Conservation (phyloP, 2,113 vertebrate genomes). For the Ailurus styani region DNA sequence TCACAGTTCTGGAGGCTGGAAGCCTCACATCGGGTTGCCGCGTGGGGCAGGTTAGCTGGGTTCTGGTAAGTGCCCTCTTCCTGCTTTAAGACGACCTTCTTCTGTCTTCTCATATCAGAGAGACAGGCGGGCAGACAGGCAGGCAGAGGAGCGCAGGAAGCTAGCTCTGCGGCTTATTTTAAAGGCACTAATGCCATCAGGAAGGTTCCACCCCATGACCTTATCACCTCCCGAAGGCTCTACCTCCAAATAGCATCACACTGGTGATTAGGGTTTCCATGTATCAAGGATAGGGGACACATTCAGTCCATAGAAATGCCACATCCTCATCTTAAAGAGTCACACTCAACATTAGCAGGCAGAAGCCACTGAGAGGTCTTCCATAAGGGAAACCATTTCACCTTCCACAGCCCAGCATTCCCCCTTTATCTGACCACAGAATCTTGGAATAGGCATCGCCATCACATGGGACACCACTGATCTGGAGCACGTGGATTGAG, state of each 20-base stretch:
- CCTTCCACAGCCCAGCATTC: not conserved
- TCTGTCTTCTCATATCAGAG: not conserved
- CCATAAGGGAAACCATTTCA: not conserved
- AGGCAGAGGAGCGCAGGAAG: not conserved
- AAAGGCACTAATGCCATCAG: not conserved
- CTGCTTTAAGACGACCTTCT: not conserved
- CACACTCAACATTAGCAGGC: not conserved
- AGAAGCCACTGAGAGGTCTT: not conserved
- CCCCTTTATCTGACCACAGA: not conserved
- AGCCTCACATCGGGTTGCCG: not conserved
- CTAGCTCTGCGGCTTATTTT: not conserved
- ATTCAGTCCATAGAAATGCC: not conserved
- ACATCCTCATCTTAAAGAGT: not conserved
- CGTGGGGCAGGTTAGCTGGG: not conserved
- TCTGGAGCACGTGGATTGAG: not conserved
- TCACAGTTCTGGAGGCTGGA: not conserved
- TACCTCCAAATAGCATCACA: not conserved
- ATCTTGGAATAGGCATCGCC: not conserved
- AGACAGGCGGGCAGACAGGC: not conserved
- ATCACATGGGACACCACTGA: not conserved
- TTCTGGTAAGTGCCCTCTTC: not conserved
- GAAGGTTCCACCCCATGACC: not conserved
- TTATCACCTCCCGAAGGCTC: not conserved
- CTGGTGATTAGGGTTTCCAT: not conserved
- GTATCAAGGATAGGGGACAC: not conserved